Conservation (phyloP, 2,888 invertebrate species). For the Strigamia crassipes region DNA sequence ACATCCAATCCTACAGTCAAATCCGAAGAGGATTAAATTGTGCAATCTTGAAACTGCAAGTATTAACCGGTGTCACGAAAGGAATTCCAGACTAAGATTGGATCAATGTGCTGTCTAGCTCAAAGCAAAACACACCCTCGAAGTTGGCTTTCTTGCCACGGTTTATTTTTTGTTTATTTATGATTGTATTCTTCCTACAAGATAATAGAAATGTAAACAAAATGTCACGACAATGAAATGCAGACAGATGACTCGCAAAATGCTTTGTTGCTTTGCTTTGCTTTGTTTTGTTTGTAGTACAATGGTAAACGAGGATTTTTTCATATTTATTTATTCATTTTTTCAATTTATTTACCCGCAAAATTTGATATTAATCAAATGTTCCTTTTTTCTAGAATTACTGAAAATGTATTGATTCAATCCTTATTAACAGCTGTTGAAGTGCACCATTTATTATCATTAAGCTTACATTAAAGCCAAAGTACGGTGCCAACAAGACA, state of each 20-base stretch:
- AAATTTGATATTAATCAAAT: background rate
- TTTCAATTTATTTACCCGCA: background rate
- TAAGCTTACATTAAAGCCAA: conserved; percentile 24
- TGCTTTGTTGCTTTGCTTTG: background rate
- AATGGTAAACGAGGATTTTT: background rate
- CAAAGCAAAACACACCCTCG: conserved; percentile 6
- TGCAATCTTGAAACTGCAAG: conserved; percentile 7
- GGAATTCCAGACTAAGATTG: conserved; percentile 23
- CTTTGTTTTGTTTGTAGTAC: too few species aligned
- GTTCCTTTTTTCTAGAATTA: background rate
- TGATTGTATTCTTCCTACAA: background rate
- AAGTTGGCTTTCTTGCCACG: background rate
- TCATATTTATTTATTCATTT: background rate
- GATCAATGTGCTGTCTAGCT: conserved; percentile 24
- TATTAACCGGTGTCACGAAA: conserved; percentile 38
- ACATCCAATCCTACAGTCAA: conserved; percentile 19
- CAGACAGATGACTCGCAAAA: background rate
- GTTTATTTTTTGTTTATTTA: background rate
- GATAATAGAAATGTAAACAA: background rate
- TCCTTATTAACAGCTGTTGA: conserved; percentile 40
- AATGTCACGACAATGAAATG: background rate
- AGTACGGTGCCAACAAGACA: conserved; percentile 9
- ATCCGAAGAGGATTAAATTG: conserved; percentile 34
- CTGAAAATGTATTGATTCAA: conserved; percentile 20
- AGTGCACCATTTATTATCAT: conserved; percentile 14